A percentile compares a stretch with the other conserved stretches of the same genome.
These are phyloP conservation scores for Tenebrio molitor DNA, from an alignment of 1,140 invertebrate species.

Conservation along the genomic window DNA sequence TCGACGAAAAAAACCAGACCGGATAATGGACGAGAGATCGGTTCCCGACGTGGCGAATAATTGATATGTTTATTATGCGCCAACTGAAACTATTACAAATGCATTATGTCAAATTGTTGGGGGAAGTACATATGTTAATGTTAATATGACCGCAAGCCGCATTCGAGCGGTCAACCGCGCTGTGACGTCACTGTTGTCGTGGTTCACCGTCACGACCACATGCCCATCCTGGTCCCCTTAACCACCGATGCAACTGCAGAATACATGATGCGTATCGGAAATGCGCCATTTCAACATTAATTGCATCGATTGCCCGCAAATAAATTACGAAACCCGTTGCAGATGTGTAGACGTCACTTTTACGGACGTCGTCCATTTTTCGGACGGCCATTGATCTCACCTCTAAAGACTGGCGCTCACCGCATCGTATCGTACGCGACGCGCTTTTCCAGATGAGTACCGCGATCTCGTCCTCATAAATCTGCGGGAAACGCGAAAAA, in stretches of 20 bases:
- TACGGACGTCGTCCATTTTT: neutral
- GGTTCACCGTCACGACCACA: slow-evolving; percentile 42
- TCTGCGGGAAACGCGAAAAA: too few species aligned
- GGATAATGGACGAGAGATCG: too few species aligned
- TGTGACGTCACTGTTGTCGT: slow-evolving; percentile 49
- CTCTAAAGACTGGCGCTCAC: neutral
- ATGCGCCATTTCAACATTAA: slow-evolving; percentile 43
- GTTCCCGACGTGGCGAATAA: neutral
- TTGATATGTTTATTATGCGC: slow-evolving; percentile 9
- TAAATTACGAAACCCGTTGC: slow-evolving; percentile 35
- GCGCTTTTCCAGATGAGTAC: too few species aligned
- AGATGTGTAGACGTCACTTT: neutral
- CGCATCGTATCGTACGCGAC: too few species aligned
- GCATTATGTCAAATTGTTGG: slow-evolving; percentile 43
- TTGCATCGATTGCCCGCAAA: slow-evolving; percentile 38
- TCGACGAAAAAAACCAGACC: too few species aligned
- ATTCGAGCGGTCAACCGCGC: slow-evolving; percentile 43
- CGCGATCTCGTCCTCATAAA: too few species aligned
- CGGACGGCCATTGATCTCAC: neutral
- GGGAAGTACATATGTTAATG: slow-evolving; percentile 50
- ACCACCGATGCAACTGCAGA: slow-evolving; percentile 38
- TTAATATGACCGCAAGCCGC: slow-evolving; percentile 49
- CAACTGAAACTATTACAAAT: slow-evolving; percentile 17
- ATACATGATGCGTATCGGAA: slow-evolving; percentile 47
- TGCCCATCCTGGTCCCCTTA: slow-evolving; percentile 26